phyloP scores from a whole-genome alignment of 2,113 vertebrate species.

The Condylura cristata region DNA sequence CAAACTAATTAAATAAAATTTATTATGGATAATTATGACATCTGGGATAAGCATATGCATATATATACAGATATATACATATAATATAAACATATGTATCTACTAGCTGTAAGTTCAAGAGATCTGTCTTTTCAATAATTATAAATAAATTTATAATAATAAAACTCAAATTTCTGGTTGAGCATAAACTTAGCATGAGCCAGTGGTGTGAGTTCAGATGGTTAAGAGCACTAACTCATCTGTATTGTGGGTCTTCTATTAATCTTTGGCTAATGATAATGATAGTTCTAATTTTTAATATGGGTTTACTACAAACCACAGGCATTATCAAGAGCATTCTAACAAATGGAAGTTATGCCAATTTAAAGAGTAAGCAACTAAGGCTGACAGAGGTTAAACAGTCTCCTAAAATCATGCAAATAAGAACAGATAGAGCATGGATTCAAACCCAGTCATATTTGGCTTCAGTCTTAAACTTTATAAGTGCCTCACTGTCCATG shows the following conservation, averaged over 20 bases:
- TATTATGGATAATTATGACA: neutral
- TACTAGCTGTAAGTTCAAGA: neutral
- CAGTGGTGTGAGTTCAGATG: neutral
- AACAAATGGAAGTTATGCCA: neutral
- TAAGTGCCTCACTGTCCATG: too few relatives aligned
- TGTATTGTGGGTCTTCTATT: rapidly evolving
- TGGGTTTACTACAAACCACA: neutral
- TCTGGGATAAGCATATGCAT: neutral
- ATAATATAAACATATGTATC: neutral
- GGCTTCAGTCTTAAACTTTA: neutral
- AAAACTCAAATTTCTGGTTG: neutral
- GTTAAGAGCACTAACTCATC: neutral
- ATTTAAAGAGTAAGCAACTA: neutral
- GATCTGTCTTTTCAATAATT: neutral
- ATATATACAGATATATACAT: neutral
- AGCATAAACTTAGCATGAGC: neutral
- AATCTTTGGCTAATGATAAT: neutral
- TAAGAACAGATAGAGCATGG: neutral
- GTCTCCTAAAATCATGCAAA: neutral
- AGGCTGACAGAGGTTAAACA: neutral
- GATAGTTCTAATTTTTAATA: neutral
- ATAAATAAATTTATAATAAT: too few relatives aligned
- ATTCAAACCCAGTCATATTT: neutral
- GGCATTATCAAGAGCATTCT: too few relatives aligned
- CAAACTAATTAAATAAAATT: neutral